A percentile compares a stretch with the other conserved stretches of the same genome.
These are phyloP conservation scores for Microtus ochrogaster DNA, from an alignment of 2,113 vertebrate genomes.

Conservation along the genomic window DNA sequence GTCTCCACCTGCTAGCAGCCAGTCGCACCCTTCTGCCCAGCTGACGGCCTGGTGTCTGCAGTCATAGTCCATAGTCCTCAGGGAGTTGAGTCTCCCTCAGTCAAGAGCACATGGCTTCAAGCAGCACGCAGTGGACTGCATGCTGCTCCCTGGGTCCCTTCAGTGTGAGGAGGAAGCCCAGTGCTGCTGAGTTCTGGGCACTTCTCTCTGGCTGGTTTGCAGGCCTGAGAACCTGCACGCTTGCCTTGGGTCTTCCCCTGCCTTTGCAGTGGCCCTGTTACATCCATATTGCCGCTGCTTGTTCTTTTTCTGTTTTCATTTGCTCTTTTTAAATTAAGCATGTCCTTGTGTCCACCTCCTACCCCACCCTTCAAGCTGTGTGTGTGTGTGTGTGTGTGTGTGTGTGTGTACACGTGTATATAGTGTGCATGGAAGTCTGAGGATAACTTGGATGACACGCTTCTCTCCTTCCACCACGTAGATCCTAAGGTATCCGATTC, in stretches of 20 bases:
- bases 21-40: neutral
- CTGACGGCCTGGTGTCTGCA: neutral
- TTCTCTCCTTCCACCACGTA: neutral
- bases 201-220: neutral
- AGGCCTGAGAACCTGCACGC: neutral
- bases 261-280: neutral
- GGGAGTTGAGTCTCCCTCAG: neutral
- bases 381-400: neutral
- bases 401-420: neutral
- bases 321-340: neutral
- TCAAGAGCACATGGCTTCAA: neutral
- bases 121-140: fast-evolving
- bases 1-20: neutral
- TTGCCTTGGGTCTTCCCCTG: neutral
- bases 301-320: neutral
- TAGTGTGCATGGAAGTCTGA: neutral
- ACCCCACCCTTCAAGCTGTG: neutral
- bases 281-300: no score
- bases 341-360: neutral
- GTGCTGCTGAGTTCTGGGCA: neutral
- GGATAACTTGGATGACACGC: neutral
- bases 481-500: neutral
- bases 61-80: neutral
- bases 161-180: neutral
- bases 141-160: neutral